Evolutionary conservation across 2,113 vertebrate species (phyloP).

Genomic region (Lonchura striata): DNA sequence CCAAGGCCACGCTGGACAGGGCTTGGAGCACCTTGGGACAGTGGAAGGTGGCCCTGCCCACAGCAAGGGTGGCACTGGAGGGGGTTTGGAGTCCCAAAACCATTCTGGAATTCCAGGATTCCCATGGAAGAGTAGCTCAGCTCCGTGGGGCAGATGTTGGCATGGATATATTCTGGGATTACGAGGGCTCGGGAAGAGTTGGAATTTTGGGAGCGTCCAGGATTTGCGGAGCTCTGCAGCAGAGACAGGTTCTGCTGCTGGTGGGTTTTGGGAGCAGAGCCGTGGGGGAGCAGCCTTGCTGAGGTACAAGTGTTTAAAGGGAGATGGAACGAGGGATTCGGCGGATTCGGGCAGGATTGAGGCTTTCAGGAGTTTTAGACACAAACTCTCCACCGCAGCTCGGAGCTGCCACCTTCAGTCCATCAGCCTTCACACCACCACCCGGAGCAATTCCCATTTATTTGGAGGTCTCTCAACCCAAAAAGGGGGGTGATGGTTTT

Average conservation of each 20-base stretch:
- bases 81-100: background rate
- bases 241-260: background rate
- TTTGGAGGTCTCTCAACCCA: background rate
- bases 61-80: accelerated
- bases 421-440: accelerated
- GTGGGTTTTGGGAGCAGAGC: background rate
- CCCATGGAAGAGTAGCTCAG: accelerated
- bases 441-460: accelerated
- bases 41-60: background rate
- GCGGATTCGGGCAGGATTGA: background rate
- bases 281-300: background rate
- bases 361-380: background rate
- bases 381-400: background rate
- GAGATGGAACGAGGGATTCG: background rate
- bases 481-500: background rate
- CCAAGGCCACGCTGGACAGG: accelerated
- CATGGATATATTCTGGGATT: background rate
- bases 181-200: background rate
- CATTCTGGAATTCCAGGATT: background rate
- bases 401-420: slow-evolving; percentile 70
- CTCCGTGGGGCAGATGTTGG: accelerated
- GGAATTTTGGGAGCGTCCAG: accelerated
- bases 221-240: background rate
- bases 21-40: background rate
- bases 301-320: background rate